A percentile compares a stretch with the other conserved stretches of the same genome.
These are phyloP conservation scores for Trichosurus vulpecula DNA, from an alignment of 2,797 vertebrate species.

Conservation along the genomic window DNA sequence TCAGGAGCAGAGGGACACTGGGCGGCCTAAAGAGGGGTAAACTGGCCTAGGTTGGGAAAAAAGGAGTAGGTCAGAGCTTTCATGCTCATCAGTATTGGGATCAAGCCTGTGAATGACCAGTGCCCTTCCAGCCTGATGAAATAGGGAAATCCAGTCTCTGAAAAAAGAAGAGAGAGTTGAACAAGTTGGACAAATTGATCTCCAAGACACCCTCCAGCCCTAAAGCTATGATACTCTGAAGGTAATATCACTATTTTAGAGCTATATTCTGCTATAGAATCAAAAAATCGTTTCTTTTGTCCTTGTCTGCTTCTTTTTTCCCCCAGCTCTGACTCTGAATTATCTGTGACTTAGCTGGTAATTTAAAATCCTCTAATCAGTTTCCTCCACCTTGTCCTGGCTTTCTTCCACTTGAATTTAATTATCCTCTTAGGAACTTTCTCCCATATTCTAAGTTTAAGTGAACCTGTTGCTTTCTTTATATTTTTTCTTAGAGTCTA, in stretches of 20 bases:
- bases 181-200: neutral
- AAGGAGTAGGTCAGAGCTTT: neutral
- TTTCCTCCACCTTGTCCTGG: constrained; percentile 26
- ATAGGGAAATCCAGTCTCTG: neutral
- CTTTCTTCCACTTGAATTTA: constrained; percentile 14
- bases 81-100: neutral
- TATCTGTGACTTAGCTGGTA: neutral
- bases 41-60: neutral
- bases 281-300: neutral
- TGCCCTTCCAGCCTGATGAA: neutral
- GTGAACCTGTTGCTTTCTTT: neutral
- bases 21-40: neutral
- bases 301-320: neutral
- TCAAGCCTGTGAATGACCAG: neutral
- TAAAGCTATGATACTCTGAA: neutral
- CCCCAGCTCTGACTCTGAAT: neutral
- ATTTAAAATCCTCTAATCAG: neutral
- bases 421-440: neutral
- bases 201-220: neutral
- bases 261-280: neutral
- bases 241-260: neutral
- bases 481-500: neutral
- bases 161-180: neutral
- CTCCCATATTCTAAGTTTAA: no score
- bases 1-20: neutral